These are phyloP conservation scores for Zeuzera pyrina DNA, from an alignment of 2,888 invertebrate genomes.

Conservation along the genomic window DNA sequence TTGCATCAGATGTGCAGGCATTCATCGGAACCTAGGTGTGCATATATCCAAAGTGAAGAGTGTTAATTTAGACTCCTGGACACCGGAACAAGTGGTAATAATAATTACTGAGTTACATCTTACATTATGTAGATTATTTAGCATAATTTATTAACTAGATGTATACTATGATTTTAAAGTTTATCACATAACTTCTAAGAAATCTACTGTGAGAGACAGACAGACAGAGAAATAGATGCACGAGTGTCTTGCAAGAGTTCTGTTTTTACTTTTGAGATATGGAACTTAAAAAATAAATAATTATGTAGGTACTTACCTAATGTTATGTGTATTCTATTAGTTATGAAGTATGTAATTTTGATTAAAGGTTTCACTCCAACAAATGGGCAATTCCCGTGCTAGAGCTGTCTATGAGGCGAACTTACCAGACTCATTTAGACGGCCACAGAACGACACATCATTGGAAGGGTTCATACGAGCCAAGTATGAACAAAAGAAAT, in stretches of 20 bases:
- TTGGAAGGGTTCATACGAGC: conserved; percentile 97
- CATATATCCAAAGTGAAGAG: conserved; percentile 99
- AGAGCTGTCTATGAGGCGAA: conserved; percentile 98
- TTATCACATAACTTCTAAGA: too few species aligned
- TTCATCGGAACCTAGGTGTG: conserved; percentile 98
- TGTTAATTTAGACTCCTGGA: conserved; percentile 98
- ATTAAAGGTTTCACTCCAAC: conserved; percentile 82
- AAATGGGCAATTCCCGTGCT: conserved; percentile 98
- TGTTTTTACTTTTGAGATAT: too few species aligned
- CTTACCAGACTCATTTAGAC: conserved; percentile 93
- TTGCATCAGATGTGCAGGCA: conserved; percentile 98
- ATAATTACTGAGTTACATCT: too few species aligned
- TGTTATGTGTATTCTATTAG: too few species aligned
- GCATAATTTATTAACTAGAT: too few species aligned
- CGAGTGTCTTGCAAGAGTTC: too few species aligned
- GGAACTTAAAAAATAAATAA: too few species aligned
- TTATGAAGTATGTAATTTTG: background rate
- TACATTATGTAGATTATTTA: too few species aligned
- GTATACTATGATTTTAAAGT: too few species aligned
- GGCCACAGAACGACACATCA: conserved; percentile 95
- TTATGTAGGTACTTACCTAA: too few species aligned
- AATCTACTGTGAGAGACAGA: too few species aligned
- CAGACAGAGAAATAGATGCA: too few species aligned
- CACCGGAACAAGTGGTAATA: conserved; percentile 93
- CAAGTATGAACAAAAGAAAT: conserved; percentile 99